phyloP scores from a whole-genome alignment of 2,888 invertebrate species.

The Pristionchus entomophagus region DNA sequence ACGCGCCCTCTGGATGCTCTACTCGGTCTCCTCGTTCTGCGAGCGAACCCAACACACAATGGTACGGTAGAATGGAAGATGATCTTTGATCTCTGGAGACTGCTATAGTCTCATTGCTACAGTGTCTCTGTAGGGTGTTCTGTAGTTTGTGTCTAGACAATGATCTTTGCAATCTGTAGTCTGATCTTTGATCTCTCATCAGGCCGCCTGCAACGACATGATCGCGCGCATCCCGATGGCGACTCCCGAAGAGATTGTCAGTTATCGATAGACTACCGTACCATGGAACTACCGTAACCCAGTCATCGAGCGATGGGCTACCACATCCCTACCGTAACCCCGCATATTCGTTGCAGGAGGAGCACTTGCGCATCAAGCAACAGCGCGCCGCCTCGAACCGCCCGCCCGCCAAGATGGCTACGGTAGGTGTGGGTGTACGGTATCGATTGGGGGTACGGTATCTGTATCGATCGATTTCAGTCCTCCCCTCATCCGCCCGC shows the following conservation, averaged over 20 bases:
- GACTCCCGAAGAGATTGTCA: constrained; percentile 6
- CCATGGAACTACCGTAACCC: not conserved
- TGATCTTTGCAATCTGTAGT: not conserved
- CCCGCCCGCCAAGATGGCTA: not conserved
- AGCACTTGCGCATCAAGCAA: not conserved
- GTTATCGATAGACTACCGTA: constrained; percentile 9
- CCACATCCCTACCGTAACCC: not conserved
- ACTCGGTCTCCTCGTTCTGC: not conserved
- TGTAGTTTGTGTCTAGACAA: too few relatives aligned
- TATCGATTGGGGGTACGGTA: not conserved
- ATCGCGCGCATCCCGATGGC: not conserved
- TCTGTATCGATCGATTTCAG: constrained; percentile 24
- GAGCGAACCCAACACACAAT: not conserved
- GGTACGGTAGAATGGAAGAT: not conserved
- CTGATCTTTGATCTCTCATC: not conserved
- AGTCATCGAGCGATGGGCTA: too few relatives aligned
- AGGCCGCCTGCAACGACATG: not conserved
- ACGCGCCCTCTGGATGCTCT: not conserved
- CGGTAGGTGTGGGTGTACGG: not conserved
- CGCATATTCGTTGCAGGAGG: not conserved
- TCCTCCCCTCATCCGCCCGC: not conserved
- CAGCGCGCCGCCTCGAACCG: not conserved
- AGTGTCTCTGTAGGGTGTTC: too few relatives aligned
- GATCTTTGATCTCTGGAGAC: constrained; percentile 31
- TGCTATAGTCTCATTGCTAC: too few relatives aligned